Evolutionary conservation across 2,888 invertebrate genomes (phyloP).

Genomic region (Odiellus spinosus): DNA sequence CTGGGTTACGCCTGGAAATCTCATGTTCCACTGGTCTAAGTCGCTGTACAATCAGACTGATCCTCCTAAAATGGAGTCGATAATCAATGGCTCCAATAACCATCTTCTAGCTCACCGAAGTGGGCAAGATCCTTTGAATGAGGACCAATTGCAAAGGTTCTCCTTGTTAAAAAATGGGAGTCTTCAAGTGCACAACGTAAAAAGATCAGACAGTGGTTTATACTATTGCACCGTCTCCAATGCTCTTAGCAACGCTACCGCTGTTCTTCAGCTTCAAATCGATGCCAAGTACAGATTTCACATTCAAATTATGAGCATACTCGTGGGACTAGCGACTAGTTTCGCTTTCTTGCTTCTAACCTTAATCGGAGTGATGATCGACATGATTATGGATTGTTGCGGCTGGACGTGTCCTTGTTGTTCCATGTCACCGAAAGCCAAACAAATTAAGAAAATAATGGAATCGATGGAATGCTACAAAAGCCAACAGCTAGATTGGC

Average conservation of each 20-base stretch:
- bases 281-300: conserved; percentile 70
- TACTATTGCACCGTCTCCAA: conserved; percentile 77
- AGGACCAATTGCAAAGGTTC: conserved; percentile 6
- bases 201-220: conserved; percentile 14
- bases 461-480: conserved; percentile 82
- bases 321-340: conserved; percentile 65
- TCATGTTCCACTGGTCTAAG: conserved; percentile 53
- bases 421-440: conserved; percentile 48
- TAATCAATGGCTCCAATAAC: conserved; percentile 3
- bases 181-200: conserved; percentile 11
- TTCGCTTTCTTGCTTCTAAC: conserved; percentile 62
- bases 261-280: conserved; percentile 57
- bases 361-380: conserved; percentile 56
- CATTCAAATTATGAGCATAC: conserved; percentile 64
- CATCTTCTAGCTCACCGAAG: conserved; percentile 1
- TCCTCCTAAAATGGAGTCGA: neutral
- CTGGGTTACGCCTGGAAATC: conserved; percentile 43
- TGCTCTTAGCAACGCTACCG: conserved; percentile 59
- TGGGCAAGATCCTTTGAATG: conserved; percentile 1
- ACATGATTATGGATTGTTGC: conserved; percentile 30
- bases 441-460: conserved; percentile 70
- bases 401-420: conserved; percentile 40
- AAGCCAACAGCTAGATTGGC: conserved; percentile 66
- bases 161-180: conserved; percentile 12
- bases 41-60: conserved; percentile 23